Evolutionary conservation across 2,797 vertebrate species (phyloP).

Genomic region (Dryobates pubescens): DNA sequence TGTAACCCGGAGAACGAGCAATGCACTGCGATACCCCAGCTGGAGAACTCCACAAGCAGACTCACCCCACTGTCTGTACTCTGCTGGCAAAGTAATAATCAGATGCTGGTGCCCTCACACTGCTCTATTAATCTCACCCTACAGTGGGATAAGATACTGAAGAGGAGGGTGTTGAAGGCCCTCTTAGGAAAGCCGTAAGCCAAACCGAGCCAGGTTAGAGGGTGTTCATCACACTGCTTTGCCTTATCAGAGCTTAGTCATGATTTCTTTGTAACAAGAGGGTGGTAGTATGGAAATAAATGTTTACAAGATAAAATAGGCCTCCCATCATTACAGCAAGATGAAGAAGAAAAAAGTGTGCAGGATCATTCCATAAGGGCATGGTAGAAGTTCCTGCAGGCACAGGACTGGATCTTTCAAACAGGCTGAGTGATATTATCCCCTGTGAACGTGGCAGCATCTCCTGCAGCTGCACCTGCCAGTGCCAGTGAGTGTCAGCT

Average conservation of each 20-base stretch:
- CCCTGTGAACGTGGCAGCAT: neutral
- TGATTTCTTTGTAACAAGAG: neutral
- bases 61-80: fast-evolving
- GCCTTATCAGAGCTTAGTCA: neutral
- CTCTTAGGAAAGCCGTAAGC: neutral
- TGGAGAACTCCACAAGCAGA: neutral
- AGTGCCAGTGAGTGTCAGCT: neutral
- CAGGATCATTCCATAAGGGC: neutral
- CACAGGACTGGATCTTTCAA: neutral
- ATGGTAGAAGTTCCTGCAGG: neutral
- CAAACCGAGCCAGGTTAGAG: neutral
- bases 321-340: neutral
- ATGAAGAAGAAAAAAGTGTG: neutral
- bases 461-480: neutral
- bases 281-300: neutral
- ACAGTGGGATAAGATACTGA: fast-evolving
- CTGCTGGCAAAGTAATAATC: neutral
- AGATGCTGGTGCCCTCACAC: neutral
- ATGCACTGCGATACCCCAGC: neutral
- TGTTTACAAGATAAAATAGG: neutral
- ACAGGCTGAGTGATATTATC: neutral
- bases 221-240: neutral
- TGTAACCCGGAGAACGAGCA: neutral
- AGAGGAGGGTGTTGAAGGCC: neutral
- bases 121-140: neutral